Conservation (phyloP, 2,797 vertebrate species). For the Notolabrus celidotus region DNA sequence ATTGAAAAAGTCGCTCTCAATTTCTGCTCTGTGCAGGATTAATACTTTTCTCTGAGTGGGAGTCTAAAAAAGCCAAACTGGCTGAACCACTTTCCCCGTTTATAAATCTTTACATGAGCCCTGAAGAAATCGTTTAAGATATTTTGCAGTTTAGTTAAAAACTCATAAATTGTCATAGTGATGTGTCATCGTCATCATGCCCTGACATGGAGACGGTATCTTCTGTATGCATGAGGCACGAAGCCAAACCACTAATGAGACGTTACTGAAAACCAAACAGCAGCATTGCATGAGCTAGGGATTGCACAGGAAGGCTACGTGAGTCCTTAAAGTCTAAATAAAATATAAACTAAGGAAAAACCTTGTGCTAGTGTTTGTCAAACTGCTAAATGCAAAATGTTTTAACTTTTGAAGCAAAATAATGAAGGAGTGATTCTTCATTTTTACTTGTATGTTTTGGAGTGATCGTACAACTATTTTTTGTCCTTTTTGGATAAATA, state of each 20-base stretch:
- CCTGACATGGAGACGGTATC: slow-evolving; percentile 3
- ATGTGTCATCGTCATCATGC: slow-evolving; percentile 17
- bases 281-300: slow-evolving; percentile 1
- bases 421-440: no score
- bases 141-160: not conserved
- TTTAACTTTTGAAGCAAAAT: no score
- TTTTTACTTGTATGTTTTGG: no score
- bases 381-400: no score
- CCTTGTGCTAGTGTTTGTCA: no score
- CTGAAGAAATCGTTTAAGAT: not conserved
- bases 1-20: slow-evolving; percentile 32
- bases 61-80: not conserved
- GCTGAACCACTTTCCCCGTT: no score
- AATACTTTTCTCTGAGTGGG: not conserved
- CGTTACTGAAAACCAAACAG: slow-evolving; percentile 22
- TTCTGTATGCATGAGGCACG: slow-evolving; percentile 8
- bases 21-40: slow-evolving; percentile 5
- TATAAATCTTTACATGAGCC: not conserved
- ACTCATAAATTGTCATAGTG: not conserved
- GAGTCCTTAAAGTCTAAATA: slow-evolving; percentile 10
- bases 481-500: no score
- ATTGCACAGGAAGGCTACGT: slow-evolving; percentile 13
- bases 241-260: slow-evolving; percentile 40
- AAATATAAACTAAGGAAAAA: no score
- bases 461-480: no score